phyloP scores from a whole-genome alignment of 2,113 vertebrate species.

The Thermophis baileyi region DNA sequence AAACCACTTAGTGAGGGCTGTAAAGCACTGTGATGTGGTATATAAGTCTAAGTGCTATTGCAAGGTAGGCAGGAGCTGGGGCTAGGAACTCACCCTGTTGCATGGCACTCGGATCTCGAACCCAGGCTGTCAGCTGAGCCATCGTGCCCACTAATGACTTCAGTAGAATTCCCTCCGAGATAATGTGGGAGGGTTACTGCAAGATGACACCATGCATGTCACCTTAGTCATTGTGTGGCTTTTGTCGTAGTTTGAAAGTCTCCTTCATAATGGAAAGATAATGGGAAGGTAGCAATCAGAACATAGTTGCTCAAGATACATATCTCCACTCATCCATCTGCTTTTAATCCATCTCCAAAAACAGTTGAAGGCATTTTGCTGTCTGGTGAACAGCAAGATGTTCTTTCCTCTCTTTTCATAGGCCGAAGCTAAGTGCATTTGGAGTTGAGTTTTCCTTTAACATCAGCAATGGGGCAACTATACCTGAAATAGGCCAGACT shows the following conservation, averaged over 20 bases:
- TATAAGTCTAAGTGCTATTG: not conserved
- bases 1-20: too few species aligned
- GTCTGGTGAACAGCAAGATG: not conserved
- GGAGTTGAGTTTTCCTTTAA: not conserved
- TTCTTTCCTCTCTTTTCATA: not conserved
- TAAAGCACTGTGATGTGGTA: too few species aligned
- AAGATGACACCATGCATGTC: not conserved
- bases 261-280: not conserved
- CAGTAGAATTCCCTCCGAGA: not conserved
- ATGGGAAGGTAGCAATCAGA: not conserved
- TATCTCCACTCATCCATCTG: not conserved
- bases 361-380: not conserved
- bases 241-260: not conserved
- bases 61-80: not conserved
- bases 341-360: not conserved
- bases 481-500: not conserved
- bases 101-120: not conserved
- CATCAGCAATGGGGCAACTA: not conserved
- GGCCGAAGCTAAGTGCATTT: not conserved
- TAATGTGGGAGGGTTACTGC: not conserved
- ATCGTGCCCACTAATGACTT: not conserved
- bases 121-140: not conserved
- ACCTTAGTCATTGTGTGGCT: not conserved
- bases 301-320: not conserved
- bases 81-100: not conserved